These are phyloP conservation scores for Tetragonula clypearis DNA, from an alignment of 1,140 invertebrate genomes.

Conservation along the genomic window DNA sequence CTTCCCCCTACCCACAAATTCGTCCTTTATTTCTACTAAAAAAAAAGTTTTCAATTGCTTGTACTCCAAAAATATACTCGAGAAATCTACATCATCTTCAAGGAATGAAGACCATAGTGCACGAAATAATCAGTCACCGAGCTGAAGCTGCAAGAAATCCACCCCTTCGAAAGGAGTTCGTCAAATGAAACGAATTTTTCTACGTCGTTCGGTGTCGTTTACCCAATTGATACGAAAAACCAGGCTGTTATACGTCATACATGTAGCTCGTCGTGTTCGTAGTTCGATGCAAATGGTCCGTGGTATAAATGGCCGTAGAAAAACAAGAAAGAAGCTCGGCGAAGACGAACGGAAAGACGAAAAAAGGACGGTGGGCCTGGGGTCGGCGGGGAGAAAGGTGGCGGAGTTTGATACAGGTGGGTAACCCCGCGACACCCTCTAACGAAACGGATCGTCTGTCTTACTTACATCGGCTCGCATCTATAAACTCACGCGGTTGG, in stretches of 20 bases:
- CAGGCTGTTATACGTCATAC: background rate
- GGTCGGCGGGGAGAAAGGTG: slow-evolving; percentile 50
- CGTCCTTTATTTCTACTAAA: background rate
- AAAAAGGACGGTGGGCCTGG: slow-evolving; percentile 15
- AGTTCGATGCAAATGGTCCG: slow-evolving; percentile 21
- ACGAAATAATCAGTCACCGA: background rate
- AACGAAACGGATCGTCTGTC: slow-evolving; percentile 77
- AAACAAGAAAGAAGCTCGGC: slow-evolving; percentile 34
- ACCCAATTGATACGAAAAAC: background rate
- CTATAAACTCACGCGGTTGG: slow-evolving; percentile 70
- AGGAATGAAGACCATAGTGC: background rate
- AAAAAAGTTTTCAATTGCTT: background rate
- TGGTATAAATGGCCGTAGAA: slow-evolving; percentile 9
- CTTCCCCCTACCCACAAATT: background rate
- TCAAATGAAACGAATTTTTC: background rate
- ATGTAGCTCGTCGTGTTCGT: background rate
- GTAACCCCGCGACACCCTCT: slow-evolving; percentile 74
- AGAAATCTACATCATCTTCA: too few relatives aligned
- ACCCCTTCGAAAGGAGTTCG: background rate
- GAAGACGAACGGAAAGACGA: slow-evolving; percentile 17
- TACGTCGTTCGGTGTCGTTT: background rate
- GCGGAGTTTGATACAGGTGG: slow-evolving; percentile 72
- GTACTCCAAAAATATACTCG: background rate
- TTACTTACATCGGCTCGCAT: slow-evolving; percentile 71
- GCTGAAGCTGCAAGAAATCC: background rate